These are phyloP conservation scores for Fregata magnificens DNA, from an alignment of 2,113 vertebrate genomes.

Conservation along the genomic window DNA sequence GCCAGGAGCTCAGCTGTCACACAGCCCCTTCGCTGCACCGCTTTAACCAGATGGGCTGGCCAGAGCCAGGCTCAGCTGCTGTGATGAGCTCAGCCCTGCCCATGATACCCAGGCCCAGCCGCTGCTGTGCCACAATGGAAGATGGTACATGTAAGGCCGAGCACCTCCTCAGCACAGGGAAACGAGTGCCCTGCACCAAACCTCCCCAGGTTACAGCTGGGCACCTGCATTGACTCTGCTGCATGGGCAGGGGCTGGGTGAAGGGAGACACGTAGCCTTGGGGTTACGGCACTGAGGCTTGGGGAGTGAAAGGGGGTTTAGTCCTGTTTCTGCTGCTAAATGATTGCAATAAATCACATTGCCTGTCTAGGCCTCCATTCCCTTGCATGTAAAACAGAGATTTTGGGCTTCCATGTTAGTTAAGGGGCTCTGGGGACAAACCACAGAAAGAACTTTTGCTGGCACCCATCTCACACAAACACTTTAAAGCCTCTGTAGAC, in stretches of 20 bases:
- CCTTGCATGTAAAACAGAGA: neutral
- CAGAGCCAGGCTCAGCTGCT: neutral
- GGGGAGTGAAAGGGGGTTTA: neutral
- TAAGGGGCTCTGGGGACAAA: neutral
- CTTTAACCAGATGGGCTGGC: neutral
- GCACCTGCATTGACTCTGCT: neutral
- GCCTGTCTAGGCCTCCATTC: neutral
- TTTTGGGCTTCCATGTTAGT: neutral
- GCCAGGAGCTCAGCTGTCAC: neutral
- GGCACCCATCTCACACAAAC: neutral
- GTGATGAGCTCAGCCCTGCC: neutral
- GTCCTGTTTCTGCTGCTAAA: neutral
- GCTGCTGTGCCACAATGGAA: fast-evolving
- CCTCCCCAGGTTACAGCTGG: neutral
- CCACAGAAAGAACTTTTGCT: neutral
- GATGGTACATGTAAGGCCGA: neutral
- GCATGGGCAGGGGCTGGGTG: neutral
- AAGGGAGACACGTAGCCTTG: fast-evolving
- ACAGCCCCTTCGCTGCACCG: neutral
- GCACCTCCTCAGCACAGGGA: neutral
- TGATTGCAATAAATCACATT: neutral
- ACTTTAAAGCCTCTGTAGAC: neutral
- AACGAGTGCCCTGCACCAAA: fast-evolving
- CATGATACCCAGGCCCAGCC: fast-evolving
- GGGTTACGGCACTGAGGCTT: neutral